Conservation (phyloP, 2,113 vertebrate genomes). For the Anarhynchus alexandrinus region DNA sequence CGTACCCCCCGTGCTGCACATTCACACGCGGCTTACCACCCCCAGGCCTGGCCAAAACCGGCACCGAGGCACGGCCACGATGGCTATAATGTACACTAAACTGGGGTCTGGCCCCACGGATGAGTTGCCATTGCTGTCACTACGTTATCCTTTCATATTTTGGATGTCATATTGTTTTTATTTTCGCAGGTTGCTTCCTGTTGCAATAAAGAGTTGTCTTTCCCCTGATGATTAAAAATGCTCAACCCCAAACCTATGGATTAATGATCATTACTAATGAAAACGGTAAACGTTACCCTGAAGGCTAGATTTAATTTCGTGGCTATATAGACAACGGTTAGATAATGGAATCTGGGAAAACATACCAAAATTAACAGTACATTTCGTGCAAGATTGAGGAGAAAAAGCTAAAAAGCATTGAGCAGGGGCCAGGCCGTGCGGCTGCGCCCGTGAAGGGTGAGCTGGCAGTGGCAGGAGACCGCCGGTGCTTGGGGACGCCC, state of each 20-base stretch:
- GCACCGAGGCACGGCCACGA: not conserved
- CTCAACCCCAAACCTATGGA: not conserved
- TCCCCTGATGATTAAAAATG: not conserved
- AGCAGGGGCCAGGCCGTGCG: rapidly evolving
- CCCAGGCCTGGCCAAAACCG: not conserved
- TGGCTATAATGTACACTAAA: not conserved
- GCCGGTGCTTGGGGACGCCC: not conserved
- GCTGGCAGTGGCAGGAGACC: not conserved
- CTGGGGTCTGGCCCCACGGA: not conserved
- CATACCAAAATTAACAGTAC: not conserved
- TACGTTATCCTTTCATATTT: not conserved
- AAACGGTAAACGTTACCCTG: not conserved
- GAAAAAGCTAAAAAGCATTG: not conserved
- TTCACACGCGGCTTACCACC: rapidly evolving
- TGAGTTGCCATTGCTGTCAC: not conserved
- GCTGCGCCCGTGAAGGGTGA: rapidly evolving
- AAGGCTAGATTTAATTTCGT: not conserved
- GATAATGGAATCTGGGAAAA: not conserved
- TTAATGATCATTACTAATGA: not conserved
- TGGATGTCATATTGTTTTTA: not conserved
- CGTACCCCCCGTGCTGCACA: rapidly evolving
- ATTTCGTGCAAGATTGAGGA: not conserved
- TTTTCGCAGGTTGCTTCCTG: not conserved
- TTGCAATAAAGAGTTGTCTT: not conserved
- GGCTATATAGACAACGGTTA: not conserved